phyloP scores from a whole-genome alignment of 37 sponge, comb jelly and placozoan species.

The Crambe crambe region DNA sequence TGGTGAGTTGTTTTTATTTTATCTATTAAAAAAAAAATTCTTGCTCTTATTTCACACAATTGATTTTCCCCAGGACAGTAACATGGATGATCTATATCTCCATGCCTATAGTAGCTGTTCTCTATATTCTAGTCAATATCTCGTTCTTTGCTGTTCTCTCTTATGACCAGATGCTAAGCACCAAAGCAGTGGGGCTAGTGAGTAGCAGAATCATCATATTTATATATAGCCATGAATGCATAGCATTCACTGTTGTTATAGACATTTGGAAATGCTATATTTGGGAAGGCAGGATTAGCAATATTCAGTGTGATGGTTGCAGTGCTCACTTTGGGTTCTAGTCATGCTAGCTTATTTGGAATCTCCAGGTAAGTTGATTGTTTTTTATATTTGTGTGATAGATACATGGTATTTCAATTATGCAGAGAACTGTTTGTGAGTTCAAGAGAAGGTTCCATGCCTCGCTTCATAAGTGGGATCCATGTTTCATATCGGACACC shows the following conservation, averaged over 20 bases:
- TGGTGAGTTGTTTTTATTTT: neutral
- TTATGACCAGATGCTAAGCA: slow-evolving; percentile 10
- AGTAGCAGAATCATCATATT: no score
- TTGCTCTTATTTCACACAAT: no score
- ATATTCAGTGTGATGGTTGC: slow-evolving; percentile 66
- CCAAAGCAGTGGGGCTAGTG: slow-evolving; percentile 70
- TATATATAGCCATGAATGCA: no score
- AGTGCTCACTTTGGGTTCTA: slow-evolving; percentile 55
- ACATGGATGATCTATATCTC: slow-evolving; percentile 43
- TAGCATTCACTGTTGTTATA: no score
- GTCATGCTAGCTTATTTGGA: slow-evolving; percentile 32
- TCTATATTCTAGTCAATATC: slow-evolving; percentile 66
- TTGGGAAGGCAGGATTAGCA: slow-evolving; percentile 62
- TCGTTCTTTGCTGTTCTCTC: slow-evolving; percentile 75
- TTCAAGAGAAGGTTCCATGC: slow-evolving; percentile 55
- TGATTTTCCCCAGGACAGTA: slow-evolving; percentile 32
- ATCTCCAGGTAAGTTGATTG: neutral
- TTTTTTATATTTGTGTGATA: neutral
- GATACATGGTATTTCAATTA: neutral
- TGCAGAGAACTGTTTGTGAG: slow-evolving; percentile 29
- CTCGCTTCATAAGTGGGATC: slow-evolving; percentile 19
- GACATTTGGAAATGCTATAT: slow-evolving; percentile 40
- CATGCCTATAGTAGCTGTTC: slow-evolving; percentile 42
- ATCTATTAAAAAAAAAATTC: neutral
- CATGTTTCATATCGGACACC: neutral